Evolutionary conservation across 92 coral and sea anemone species (phyloP).

Genomic region (Epizoanthus fatuus): DNA sequence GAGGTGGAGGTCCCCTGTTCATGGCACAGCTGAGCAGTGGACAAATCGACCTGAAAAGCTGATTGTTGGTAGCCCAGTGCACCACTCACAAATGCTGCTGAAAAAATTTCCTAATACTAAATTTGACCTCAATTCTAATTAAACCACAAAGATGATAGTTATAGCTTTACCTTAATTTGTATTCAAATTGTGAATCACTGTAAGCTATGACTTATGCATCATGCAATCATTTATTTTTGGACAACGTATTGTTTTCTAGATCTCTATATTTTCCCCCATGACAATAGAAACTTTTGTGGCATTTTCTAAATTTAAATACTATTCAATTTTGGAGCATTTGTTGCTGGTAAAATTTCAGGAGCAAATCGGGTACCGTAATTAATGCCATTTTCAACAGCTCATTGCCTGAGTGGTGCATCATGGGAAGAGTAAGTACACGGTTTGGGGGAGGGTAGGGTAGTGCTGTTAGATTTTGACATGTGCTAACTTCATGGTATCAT

Average conservation of each 20-base stretch:
- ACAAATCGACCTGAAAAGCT: constrained; percentile 36
- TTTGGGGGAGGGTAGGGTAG: constrained; percentile 19
- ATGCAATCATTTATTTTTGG: too few species aligned
- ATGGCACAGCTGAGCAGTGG: constrained; percentile 34
- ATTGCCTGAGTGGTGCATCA: constrained; percentile 39
- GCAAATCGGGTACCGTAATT: background rate
- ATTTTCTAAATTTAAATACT: too few species aligned
- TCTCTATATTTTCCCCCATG: too few species aligned
- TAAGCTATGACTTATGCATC: too few species aligned
- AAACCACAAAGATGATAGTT: background rate
- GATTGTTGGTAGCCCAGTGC: constrained; percentile 29
- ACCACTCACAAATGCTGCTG: constrained; percentile 46
- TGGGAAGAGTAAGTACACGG: constrained; percentile 42
- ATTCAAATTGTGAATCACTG: too few species aligned
- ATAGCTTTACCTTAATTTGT: background rate
- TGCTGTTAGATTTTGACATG: background rate
- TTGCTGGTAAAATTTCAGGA: background rate
- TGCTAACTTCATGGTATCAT: constrained; percentile 54
- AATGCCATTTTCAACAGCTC: constrained; percentile 2
- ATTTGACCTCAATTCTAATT: background rate
- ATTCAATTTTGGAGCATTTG: too few species aligned
- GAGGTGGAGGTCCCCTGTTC: constrained; percentile 42
- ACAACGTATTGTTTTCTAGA: too few species aligned
- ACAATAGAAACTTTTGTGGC: too few species aligned
- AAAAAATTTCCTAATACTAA: background rate